Conservation (phyloP, 2,888 invertebrate genomes). For the Brachylomia viminalis region DNA sequence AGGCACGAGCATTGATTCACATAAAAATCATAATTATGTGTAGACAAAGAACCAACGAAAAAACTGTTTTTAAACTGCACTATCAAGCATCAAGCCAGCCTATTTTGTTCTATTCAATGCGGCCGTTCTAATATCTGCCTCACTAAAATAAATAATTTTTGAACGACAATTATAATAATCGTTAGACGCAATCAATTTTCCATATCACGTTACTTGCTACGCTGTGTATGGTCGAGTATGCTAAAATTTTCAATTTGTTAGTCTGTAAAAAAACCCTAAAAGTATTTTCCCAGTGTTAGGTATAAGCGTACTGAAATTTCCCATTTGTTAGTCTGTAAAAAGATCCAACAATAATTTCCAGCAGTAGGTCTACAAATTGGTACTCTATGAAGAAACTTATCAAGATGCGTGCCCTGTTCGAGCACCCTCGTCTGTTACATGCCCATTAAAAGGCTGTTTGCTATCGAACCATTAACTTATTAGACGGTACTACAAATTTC, state of each 20-base stretch:
- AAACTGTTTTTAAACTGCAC: neutral
- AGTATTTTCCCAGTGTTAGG: too few species aligned
- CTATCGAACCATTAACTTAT: slow-evolving; percentile 24
- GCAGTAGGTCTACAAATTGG: slow-evolving; percentile 21
- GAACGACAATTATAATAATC: neutral
- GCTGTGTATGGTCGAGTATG: neutral
- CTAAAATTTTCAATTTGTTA: too few species aligned
- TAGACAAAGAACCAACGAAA: too few species aligned
- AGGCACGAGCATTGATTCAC: too few species aligned
- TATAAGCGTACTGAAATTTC: neutral
- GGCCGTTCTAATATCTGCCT: too few species aligned
- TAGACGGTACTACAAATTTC: slow-evolving; percentile 7
- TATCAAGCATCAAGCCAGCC: neutral
- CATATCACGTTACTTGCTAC: too few species aligned
- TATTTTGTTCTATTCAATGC: neutral
- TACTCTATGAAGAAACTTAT: slow-evolving; percentile 34
- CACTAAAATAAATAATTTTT: too few species aligned
- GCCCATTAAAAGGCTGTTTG: slow-evolving; percentile 31
- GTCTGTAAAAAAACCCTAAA: too few species aligned
- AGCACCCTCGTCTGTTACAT: slow-evolving; percentile 26
- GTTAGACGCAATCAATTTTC: neutral
- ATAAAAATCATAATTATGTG: too few species aligned
- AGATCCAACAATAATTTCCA: neutral
- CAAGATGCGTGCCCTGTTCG: slow-evolving; percentile 33
- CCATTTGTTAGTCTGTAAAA: slow-evolving; percentile 12